Base-by-base conservation (phyloP, 2,113 vertebrate genomes). In the Synodontis membranacea region DNA sequence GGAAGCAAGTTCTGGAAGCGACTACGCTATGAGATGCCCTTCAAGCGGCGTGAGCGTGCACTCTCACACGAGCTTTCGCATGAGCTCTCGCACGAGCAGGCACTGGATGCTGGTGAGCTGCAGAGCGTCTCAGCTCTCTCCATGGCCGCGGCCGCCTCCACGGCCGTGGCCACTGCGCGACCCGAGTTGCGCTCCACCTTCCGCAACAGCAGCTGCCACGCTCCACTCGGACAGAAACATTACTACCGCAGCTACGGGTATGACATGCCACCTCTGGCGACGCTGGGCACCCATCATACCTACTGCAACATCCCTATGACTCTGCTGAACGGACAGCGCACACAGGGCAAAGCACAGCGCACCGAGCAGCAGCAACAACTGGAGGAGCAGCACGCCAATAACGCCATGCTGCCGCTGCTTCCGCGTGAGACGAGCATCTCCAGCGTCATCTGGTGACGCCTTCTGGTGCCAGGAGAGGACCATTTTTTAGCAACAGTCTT, bases 241-340 rank as follows among this genome's bases (percentile, higher is more conserved):
- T 99, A 97, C 95, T 99, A 98, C 93, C 96, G 97, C 93, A 96
- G 96, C 94, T 98, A 98, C 25, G 97, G 98, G 92, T 99, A 99
- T 34, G 97, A 99, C 76, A 95, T 98, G 95, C 96, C 97, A 88
- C 95, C 96, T 31, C 96, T 99, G 89, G 95, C 97, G 91, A 94
- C 97, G 85, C 95, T 98, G 93, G 96, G 97, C 92, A 97, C 95
- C 95, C 97, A 98, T 95, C 98, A 99, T 95, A 98, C 97, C 94
- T 99, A 99, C 95, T 99, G 98, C 96, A 99, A 99, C 96, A 98
- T 99, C 97, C 98, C 98, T 91, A 98, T 99, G 97, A 99, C 96
- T 90, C 96, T 99, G 86, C 96, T 99, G 93, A 99, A 99, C 0
- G 98, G 98, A 87, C 98, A 99, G 95, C 94, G 96, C 89, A 95